Conservation (phyloP, 2,113 vertebrate species). For the Phocoena phocoena region DNA sequence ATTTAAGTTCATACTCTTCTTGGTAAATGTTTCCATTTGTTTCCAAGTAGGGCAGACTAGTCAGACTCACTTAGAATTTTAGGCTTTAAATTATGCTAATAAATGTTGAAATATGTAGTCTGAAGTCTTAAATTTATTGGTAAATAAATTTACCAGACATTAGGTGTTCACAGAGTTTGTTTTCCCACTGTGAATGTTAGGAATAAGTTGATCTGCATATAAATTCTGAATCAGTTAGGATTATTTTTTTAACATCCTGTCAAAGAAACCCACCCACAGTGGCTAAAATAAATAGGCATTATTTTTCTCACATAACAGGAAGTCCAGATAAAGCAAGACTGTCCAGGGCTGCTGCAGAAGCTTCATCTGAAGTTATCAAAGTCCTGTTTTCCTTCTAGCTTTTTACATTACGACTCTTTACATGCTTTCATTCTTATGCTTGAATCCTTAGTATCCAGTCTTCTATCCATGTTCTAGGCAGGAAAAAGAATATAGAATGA, state of each 20-base stretch:
- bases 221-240: neutral
- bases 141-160: neutral
- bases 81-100: neutral
- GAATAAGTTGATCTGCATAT: neutral
- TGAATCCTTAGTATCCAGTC: neutral
- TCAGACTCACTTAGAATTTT: slow-evolving; percentile 12
- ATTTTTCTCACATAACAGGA: neutral
- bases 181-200: neutral
- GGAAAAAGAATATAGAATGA: neutral
- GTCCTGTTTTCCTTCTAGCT: neutral
- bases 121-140: neutral
- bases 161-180: neutral
- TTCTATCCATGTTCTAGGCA: neutral
- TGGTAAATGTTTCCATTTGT: slow-evolving; percentile 9
- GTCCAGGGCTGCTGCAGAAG: neutral
- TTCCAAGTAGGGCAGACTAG: neutral
- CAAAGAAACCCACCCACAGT: neutral
- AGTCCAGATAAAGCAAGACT: neutral
- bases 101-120: neutral
- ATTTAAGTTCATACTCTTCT: neutral
- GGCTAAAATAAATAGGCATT: neutral
- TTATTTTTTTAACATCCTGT: neutral
- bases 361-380: neutral
- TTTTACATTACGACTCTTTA: neutral
- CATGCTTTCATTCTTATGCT: neutral